Base-by-base conservation (phyloP, 2,888 invertebrate species). In the Steinernema hermaphroditum region DNA sequence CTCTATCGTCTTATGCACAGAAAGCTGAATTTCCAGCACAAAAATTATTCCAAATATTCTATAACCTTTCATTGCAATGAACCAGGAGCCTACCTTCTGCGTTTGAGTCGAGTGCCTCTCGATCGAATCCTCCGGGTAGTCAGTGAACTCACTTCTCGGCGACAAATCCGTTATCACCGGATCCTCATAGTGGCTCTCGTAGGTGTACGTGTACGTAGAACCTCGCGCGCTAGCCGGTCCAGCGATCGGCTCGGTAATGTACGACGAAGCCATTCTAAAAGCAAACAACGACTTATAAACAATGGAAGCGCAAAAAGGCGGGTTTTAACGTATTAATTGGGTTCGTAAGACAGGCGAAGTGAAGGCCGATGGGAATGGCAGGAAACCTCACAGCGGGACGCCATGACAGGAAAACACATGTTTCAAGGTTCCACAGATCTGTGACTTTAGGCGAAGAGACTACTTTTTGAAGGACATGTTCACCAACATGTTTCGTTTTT, bases 201-300 rank as follows among this genome's bases (percentile, higher is more conserved):
- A 85, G 22, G 82, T 82, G 75, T 85, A 85, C 12, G 82, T 78
- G 70, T 83, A 84, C 8, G 83, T 77, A 6, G 81, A 80, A 19
- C 83, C 82, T 12, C 85, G 72, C 0, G 85, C 85, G 50, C 80
- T 81, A 4, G 80, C 78, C 12, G 81, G 79, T 12, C 82, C 85
- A 22, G 81, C 80, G 71, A 85, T 70, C 46, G 77, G 76, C 72
- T 84, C 83, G 8, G 85, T 85, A 49, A 85, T 76, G 76, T 85
- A 85, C 8, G 83, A 83, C 12, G 84, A 80, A 43, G 85, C 81
- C 85, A 85, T 85, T 74, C 85, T 85, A 74, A 54, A 74, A 69
- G 19, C 29, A 41, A n/a, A 43, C 22, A 68, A 41, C 9, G 32
- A 54, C 24, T 70, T 0, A 69, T 44, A 24, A 69, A 0, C 19